A percentile compares a stretch with the other conserved stretches of the same genome.
Conservation (phyloP, 37 sponge, comb jelly and placozoan species). For the Chondrosia reniformis region DNA sequence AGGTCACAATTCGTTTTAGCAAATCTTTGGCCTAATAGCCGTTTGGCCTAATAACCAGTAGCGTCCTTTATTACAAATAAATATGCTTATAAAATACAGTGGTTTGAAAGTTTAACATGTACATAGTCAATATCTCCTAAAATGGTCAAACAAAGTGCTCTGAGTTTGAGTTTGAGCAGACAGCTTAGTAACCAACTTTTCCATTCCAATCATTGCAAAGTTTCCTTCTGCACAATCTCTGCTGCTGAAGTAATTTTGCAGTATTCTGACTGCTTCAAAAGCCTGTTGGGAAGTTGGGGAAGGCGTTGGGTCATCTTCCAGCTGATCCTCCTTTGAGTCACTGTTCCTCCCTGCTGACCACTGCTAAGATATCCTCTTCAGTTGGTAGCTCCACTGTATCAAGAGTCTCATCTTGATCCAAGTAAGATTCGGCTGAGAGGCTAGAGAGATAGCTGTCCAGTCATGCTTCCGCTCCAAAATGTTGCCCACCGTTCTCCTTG, state of each 20-base stretch:
- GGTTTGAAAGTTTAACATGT: too few relatives aligned
- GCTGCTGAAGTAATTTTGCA: neutral
- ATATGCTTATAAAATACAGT: too few relatives aligned
- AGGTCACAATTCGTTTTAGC: too few relatives aligned
- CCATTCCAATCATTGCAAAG: neutral
- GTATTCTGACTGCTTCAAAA: neutral
- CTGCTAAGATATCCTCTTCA: neutral
- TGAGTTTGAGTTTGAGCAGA: too few relatives aligned
- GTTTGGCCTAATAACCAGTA: too few relatives aligned
- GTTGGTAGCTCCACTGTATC: neutral
- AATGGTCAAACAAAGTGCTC: too few relatives aligned
- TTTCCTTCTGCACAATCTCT: neutral
- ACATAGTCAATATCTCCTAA: too few relatives aligned
- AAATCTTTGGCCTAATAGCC: too few relatives aligned
- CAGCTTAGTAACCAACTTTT: too few relatives aligned
- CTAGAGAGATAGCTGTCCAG: neutral
- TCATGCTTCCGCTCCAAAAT: neutral
- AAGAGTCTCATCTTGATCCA: neutral
- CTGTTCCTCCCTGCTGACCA: neutral
- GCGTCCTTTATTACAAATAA: too few relatives aligned
- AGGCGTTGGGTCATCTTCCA: neutral
- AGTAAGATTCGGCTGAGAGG: slow-evolving; percentile 6
- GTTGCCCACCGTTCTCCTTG: neutral
- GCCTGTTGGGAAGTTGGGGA: neutral
- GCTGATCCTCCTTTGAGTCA: neutral